A percentile compares a stretch with the other conserved stretches of the same genome.
phyloP scores from a whole-genome alignment of 2,888 invertebrate species.

The Hofmannophila pseudospretella region DNA sequence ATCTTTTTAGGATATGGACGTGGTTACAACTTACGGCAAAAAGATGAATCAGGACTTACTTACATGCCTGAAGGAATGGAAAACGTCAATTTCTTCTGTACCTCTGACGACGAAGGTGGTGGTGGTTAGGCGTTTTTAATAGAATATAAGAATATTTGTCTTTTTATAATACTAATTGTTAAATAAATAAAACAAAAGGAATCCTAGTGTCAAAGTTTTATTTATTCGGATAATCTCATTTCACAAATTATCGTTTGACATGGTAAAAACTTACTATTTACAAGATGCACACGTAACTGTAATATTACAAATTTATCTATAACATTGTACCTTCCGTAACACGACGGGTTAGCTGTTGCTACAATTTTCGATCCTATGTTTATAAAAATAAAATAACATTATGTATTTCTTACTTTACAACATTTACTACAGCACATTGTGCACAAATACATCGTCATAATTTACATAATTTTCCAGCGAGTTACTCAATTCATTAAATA shows the following conservation, averaged over 20 bases:
- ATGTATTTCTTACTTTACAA: conserved; percentile 56
- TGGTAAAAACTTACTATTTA: conserved; percentile 72
- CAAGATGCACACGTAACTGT: conserved; percentile 58
- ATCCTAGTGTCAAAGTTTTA: conserved; percentile 63
- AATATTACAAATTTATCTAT: conserved; percentile 61
- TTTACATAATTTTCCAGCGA: conserved; percentile 38
- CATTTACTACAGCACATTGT: conserved; percentile 64
- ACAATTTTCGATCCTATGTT: conserved; percentile 53
- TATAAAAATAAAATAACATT: conserved; percentile 71
- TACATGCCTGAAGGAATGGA: conserved; percentile 85
- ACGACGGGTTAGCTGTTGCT: conserved; percentile 45
- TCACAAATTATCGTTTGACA: conserved; percentile 61
- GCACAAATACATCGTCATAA: conserved; percentile 45
- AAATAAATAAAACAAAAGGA: conserved; percentile 13
- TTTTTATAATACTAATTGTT: background rate
- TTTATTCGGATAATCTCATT: conserved; percentile 75
- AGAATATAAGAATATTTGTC: background rate
- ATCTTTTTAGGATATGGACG: conserved; percentile 78
- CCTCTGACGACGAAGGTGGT: conserved; percentile 15
- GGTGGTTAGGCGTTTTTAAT: background rate
- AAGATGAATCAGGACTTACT: conserved; percentile 73
- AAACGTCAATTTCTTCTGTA: conserved; percentile 76
- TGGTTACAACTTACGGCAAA: conserved; percentile 77
- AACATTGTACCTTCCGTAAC: conserved; percentile 68
- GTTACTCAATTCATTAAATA: conserved; percentile 15